Percentiles rank a stretch among this genome's conserved stretches.
Conservation (phyloP, 2,113 vertebrate species). For the Trogon melanurus region DNA sequence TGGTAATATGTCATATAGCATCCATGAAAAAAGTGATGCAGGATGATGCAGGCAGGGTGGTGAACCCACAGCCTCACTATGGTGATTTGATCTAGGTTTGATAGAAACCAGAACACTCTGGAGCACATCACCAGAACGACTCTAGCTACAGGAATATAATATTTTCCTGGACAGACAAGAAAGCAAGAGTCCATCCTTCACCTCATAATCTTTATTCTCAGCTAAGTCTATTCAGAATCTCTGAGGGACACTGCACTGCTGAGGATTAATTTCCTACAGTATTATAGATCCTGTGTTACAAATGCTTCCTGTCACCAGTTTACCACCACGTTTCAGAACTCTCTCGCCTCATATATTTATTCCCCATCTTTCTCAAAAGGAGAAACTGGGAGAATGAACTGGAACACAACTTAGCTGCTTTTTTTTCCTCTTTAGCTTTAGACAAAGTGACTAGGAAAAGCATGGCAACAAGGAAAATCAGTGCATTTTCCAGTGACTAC, state of each 20-base stretch:
- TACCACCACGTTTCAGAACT: background rate
- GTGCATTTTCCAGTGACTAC: constrained; percentile 5
- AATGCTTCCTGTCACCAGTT: background rate
- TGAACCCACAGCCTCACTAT: background rate
- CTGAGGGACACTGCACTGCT: background rate
- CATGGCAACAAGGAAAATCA: background rate
- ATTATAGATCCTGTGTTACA: background rate
- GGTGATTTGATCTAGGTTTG: background rate
- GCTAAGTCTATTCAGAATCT: background rate
- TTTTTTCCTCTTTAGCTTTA: background rate
- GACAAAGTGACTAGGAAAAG: background rate
- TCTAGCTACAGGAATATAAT: background rate
- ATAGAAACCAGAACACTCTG: background rate
- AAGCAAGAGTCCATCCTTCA: background rate
- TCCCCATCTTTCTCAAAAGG: background rate
- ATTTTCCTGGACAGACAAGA: background rate
- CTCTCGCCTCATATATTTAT: background rate
- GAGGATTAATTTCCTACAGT: background rate
- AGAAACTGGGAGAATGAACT: background rate
- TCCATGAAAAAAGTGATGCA: background rate
- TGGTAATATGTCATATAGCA: background rate
- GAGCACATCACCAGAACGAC: background rate
- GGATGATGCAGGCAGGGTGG: background rate
- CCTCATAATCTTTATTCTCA: background rate
- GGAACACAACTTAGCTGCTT: background rate